These are phyloP conservation scores for Drosophila bifasciata DNA, from an alignment of 1,140 invertebrate species.

Conservation along the genomic window DNA sequence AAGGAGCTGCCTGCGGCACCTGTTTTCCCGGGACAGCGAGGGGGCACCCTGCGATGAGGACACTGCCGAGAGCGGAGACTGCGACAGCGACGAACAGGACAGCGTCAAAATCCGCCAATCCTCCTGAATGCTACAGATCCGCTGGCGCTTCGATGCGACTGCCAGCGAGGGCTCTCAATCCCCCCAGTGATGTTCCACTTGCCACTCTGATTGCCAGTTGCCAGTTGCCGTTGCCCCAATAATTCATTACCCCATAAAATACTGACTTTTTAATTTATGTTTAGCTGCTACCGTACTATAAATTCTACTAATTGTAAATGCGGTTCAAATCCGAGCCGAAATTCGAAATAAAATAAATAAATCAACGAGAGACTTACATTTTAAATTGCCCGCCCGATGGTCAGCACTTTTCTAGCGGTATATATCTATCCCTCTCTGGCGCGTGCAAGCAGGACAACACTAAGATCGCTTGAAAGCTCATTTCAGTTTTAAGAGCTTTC, in stretches of 20 bases:
- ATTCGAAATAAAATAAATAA: constrained; percentile 32
- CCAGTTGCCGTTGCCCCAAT: constrained; percentile 10
- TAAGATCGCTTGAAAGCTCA: too few species aligned
- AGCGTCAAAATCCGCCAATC: constrained; percentile 67
- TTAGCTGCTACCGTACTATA: constrained; percentile 63
- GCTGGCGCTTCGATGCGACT: constrained; percentile 56
- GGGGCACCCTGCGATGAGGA: constrained; percentile 55
- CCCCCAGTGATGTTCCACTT: constrained; percentile 11
- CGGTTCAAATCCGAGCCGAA: constrained; percentile 21
- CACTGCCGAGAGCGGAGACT: constrained; percentile 66
- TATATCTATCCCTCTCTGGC: too few species aligned
- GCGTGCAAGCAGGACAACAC: too few species aligned
- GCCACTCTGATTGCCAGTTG: constrained; percentile 19
- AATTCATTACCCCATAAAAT: constrained; percentile 28
- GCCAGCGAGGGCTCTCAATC: background rate
- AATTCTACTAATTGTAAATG: constrained; percentile 48
- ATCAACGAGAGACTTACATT: constrained; percentile 3
- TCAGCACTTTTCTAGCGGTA: constrained; percentile 32
- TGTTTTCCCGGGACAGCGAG: constrained; percentile 59
- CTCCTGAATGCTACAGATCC: constrained; percentile 71
- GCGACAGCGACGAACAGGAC: constrained; percentile 64
- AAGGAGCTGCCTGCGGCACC: constrained; percentile 74
- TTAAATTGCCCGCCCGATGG: constrained; percentile 43
- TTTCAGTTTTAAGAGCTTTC: background rate
- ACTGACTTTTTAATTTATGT: constrained; percentile 61